Evolutionary conservation across 2,888 invertebrate genomes (phyloP), one percentile per base, ranked within the genome.

Genomic region (Athalia cordata): DNA sequence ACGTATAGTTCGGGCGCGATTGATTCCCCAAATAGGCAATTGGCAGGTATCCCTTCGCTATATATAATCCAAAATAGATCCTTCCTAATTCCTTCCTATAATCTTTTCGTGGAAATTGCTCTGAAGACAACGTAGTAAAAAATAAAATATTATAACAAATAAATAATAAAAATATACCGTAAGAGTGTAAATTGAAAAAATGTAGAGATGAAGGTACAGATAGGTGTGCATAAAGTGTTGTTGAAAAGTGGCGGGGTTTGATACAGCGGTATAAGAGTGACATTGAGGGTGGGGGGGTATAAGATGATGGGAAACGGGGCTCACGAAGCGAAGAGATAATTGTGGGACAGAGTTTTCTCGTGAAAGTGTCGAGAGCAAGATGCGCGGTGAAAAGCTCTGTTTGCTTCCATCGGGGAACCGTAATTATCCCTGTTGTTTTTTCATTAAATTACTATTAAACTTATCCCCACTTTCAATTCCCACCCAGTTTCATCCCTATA

Each of bases 341-440:
- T 29, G 6, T 43, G n/a, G 15, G 15, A 50, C 9, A 59, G 45
- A 47, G n/a, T 43, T 50, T 52, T 43, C 15, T 52, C 50, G 62
- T 43, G 15, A 50, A 50, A 75, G 75, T 75, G 61, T 75, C 52
- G n/a, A 13, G 49, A 62, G 43, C 47, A 15, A 15, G 50, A 11
- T 67, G 61, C 67, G 66, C 29, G 29, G 29, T 29, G 29, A 29
- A 29, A 29, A 29, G 77, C 11, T 62, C 64, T 78, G 78, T 78
- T 78, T 78, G 74, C 64, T 72, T 76, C 65, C 61, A 59, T 76
- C 66, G 45, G 47, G 52, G 49, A 9, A 43, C 49, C 7, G 79
- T 86, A 86, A 87, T 86, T 87, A 87, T 83, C 82, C 82, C 80
- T 86, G 87, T 86, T 86, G 83, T 85, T 85, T 84, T 86, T 86